Evolutionary conservation across 2,797 vertebrate species (phyloP).

Genomic region (Chaetodon trifasciatus): DNA sequence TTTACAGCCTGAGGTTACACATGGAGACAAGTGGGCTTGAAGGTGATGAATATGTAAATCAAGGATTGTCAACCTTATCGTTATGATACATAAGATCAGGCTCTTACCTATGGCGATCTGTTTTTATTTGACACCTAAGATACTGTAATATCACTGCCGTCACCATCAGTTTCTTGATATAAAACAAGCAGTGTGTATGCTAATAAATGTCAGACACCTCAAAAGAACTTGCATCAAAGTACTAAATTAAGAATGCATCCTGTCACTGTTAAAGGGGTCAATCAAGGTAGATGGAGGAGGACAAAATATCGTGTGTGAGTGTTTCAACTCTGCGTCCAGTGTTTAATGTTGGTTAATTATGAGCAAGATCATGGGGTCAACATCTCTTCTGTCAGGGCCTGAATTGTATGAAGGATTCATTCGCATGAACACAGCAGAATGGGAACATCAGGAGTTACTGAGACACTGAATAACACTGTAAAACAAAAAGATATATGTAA

Average conservation of each 20-base stretch:
- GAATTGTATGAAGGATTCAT: neutral
- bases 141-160: neutral
- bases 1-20: neutral
- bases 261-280: conserved; percentile 23
- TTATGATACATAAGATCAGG: neutral
- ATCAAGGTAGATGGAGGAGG: conserved; percentile 1
- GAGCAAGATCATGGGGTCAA: neutral
- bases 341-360: conserved; percentile 35
- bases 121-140: conserved; percentile 2
- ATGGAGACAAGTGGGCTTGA: neutral
- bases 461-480: conserved; percentile 13
- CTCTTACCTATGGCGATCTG: neutral
- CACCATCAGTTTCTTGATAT: conserved; percentile 17
- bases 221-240: conserved; percentile 2
- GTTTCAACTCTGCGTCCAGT: conserved; percentile 5
- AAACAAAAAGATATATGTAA: conserved; percentile 8
- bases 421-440: conserved; percentile 10
- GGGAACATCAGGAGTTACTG: neutral
- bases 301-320: conserved; percentile 15
- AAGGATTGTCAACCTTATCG: neutral
- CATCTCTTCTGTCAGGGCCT: conserved; percentile 4
- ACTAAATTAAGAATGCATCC: conserved; percentile 35
- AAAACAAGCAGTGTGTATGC: neutral
- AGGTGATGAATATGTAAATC: conserved; percentile 15
- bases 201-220: conserved; percentile 29